phyloP scores from a whole-genome alignment of 1,140 invertebrate species.

The Arctopsyche grandis region DNA sequence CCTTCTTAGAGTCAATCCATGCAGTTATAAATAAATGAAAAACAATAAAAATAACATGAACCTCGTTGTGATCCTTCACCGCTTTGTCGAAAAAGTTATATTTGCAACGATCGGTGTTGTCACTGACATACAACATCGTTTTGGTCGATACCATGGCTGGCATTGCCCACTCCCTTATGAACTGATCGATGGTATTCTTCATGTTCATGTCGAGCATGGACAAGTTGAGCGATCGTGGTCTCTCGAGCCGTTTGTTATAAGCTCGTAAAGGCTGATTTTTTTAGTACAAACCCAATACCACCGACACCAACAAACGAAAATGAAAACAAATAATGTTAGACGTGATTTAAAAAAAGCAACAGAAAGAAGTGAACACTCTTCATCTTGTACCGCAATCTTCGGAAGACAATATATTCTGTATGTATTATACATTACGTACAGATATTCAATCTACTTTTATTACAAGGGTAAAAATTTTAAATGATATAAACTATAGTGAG shows the following conservation, averaged over 20 bases:
- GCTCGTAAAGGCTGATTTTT: slow-evolving; percentile 6
- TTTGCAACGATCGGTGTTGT: neutral
- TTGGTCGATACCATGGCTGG: neutral
- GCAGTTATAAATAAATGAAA: neutral
- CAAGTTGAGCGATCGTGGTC: slow-evolving; percentile 50
- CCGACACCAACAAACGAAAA: slow-evolving; percentile 39
- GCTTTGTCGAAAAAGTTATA: neutral
- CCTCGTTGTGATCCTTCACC: slow-evolving; percentile 32
- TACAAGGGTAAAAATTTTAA: too few relatives aligned
- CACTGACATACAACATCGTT: slow-evolving; percentile 1
- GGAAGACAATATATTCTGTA: too few relatives aligned
- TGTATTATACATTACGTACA: too few relatives aligned
- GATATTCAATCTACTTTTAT: too few relatives aligned
- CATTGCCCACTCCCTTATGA: neutral
- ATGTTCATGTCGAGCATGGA: slow-evolving; percentile 45
- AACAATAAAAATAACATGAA: slow-evolving; percentile 27
- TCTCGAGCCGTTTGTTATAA: neutral
- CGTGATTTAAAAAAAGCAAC: slow-evolving; percentile 7
- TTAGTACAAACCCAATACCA: slow-evolving; percentile 22
- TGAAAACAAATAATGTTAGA: slow-evolving; percentile 25
- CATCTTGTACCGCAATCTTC: too few relatives aligned
- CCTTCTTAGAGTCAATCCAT: too few relatives aligned
- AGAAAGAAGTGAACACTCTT: neutral
- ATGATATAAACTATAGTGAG: too few relatives aligned
- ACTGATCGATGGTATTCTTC: slow-evolving; percentile 3